These are phyloP conservation scores for Orycteropus afer DNA, from an alignment of 2,113 vertebrate genomes.

Conservation along the genomic window DNA sequence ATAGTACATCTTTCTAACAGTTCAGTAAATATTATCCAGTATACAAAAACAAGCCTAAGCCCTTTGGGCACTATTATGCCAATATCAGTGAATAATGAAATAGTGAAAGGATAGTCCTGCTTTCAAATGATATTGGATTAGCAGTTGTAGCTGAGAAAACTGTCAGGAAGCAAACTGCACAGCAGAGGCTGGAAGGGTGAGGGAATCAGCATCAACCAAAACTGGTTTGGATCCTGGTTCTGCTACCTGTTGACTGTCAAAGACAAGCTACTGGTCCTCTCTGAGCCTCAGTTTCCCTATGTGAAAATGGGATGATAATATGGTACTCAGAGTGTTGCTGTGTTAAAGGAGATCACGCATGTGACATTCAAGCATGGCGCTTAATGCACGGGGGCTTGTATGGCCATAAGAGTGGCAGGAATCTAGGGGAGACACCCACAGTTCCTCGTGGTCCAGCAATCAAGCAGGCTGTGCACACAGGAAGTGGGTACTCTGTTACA, in stretches of 20 bases:
- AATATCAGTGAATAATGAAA: not conserved
- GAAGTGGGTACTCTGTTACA: not conserved
- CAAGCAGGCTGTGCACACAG: not conserved
- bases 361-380: not conserved
- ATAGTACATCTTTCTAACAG: not conserved
- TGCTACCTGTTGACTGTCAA: not conserved
- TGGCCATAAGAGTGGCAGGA: not conserved
- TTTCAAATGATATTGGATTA: not conserved
- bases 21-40: not conserved
- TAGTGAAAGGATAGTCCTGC: not conserved
- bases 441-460: not conserved
- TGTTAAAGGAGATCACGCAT: not conserved
- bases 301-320: not conserved
- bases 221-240: not conserved
- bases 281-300: not conserved
- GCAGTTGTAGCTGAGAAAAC: not conserved
- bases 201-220: not conserved
- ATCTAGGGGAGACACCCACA: not conserved
- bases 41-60: not conserved
- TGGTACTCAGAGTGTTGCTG: too few relatives aligned
- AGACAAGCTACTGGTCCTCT: not conserved
- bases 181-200: not conserved
- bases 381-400: rapidly evolving
- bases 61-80: not conserved
- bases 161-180: not conserved